Percentiles rank a stretch among this genome's conserved stretches.
Evolutionary conservation across 2,888 invertebrate genomes (phyloP).

Genomic region (Rosalia funebris): DNA sequence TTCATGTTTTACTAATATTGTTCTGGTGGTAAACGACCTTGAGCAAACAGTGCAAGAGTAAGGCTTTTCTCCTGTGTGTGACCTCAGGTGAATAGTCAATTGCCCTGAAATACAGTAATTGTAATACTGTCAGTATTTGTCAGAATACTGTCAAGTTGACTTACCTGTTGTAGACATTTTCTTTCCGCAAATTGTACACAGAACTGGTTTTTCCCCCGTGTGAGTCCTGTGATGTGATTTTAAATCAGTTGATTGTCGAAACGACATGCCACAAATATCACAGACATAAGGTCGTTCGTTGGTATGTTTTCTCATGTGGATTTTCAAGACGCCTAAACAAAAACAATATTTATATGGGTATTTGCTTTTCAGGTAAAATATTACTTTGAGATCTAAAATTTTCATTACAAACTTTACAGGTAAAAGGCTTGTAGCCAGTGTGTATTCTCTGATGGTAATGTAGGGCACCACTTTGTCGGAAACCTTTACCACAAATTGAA

Average conservation of each 20-base stretch:
- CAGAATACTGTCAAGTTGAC: too few species aligned
- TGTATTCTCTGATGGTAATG: slow-evolving; percentile 56
- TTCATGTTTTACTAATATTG: slow-evolving; percentile 52
- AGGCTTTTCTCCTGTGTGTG: slow-evolving; percentile 31
- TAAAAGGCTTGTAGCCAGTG: slow-evolving; percentile 53
- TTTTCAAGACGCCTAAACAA: slow-evolving; percentile 49
- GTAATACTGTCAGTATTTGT: not conserved
- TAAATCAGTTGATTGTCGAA: slow-evolving; percentile 60
- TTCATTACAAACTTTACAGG: slow-evolving; percentile 48
- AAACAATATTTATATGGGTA: too few species aligned
- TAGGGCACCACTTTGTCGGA: slow-evolving; percentile 57
- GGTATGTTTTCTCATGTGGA: slow-evolving; percentile 54
- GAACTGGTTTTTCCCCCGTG: slow-evolving; percentile 67
- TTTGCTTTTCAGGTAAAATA: too few species aligned
- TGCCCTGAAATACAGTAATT: slow-evolving; percentile 20
- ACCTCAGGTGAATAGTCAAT: slow-evolving; percentile 31
- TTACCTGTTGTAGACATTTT: slow-evolving; percentile 57
- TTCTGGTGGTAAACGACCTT: slow-evolving; percentile 53
- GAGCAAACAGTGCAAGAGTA: slow-evolving; percentile 51
- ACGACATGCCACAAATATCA: slow-evolving; percentile 59
- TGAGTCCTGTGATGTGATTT: slow-evolving; percentile 61
- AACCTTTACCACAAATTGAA: slow-evolving; percentile 57
- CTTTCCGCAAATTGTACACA: slow-evolving; percentile 61
- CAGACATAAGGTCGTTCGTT: slow-evolving; percentile 56
- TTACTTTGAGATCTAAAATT: slow-evolving; percentile 51